These are phyloP conservation scores for Hirundichthys speculiger DNA, from an alignment of 2,113 vertebrate genomes.

Conservation along the genomic window DNA sequence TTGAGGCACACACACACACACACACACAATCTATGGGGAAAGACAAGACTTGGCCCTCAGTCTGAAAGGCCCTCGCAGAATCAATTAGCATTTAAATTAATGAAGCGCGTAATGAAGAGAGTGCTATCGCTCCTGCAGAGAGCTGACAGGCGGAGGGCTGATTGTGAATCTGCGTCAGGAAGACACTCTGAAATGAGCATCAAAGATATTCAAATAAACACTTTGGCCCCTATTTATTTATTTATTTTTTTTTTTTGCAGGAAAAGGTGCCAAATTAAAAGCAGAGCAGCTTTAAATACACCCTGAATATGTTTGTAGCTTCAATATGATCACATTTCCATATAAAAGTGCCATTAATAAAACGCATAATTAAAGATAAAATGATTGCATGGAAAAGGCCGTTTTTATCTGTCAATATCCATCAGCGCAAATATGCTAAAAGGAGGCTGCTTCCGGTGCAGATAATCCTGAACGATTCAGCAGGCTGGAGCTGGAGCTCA, in stretches of 20 bases:
- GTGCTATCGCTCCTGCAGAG: slow-evolving; percentile 72
- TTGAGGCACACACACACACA: slow-evolving; percentile 13
- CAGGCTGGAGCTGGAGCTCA: slow-evolving; percentile 18
- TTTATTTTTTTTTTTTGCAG: slow-evolving; percentile 30
- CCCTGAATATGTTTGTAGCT: slow-evolving; percentile 43
- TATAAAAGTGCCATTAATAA: slow-evolving; percentile 73
- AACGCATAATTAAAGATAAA: slow-evolving; percentile 79
- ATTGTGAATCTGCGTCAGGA: slow-evolving; percentile 63
- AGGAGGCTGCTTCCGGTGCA: slow-evolving; percentile 59
- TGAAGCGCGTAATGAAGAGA: slow-evolving; percentile 77
- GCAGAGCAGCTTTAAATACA: slow-evolving; percentile 61
- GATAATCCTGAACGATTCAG: slow-evolving; percentile 59
- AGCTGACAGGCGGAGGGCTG: slow-evolving; percentile 48
- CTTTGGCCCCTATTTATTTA: slow-evolving; percentile 31
- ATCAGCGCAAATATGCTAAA: slow-evolving; percentile 67
- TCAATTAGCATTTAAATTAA: slow-evolving; percentile 84
- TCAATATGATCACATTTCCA: slow-evolving; percentile 69
- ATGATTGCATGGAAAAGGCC: slow-evolving; percentile 67
- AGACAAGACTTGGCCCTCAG: slow-evolving; percentile 56
- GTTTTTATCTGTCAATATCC: slow-evolving; percentile 69
- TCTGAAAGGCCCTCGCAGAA: slow-evolving; percentile 75
- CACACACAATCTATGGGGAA: slow-evolving; percentile 50
- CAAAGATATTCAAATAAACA: slow-evolving; percentile 76
- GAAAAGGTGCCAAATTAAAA: slow-evolving; percentile 68
- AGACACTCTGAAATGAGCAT: slow-evolving; percentile 72